Evolutionary conservation across 1,140 invertebrate species (phyloP).

Genomic region (Mercenaria mercenaria): DNA sequence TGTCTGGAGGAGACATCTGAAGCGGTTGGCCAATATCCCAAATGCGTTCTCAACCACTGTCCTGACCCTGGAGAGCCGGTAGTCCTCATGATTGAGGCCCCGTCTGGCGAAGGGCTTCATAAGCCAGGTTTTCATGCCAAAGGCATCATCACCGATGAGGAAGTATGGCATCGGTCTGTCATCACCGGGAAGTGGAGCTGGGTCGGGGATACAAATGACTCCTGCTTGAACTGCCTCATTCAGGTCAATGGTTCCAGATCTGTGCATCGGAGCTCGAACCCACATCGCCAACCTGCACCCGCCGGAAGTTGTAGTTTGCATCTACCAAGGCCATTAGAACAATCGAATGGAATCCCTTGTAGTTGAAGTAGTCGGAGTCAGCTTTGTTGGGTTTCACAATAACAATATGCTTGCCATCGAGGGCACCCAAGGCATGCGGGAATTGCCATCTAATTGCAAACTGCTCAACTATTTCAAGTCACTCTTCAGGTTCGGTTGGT

Average conservation of each 20-base stretch:
- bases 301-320: constrained; percentile 50
- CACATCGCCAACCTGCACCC: not conserved
- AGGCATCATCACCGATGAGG: constrained; percentile 76
- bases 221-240: not conserved
- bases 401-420: constrained; percentile 65
- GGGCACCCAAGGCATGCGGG: constrained; percentile 52
- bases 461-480: constrained; percentile 28
- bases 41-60: constrained; percentile 82
- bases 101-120: constrained; percentile 78
- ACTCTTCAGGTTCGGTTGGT: constrained; percentile 40
- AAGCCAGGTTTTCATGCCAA: constrained; percentile 62
- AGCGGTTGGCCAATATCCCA: constrained; percentile 63
- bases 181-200: constrained; percentile 48
- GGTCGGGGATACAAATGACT: constrained; percentile 67
- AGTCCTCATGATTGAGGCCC: constrained; percentile 80
- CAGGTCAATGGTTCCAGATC: constrained; percentile 29
- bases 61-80: constrained; percentile 82
- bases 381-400: constrained; percentile 15
- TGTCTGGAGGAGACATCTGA: not conserved
- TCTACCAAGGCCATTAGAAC: constrained; percentile 46
- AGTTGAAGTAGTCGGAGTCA: constrained; percentile 15
- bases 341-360: not conserved
- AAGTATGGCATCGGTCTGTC: constrained; percentile 57
- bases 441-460: constrained; percentile 41
- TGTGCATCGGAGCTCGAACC: constrained; percentile 12